Base-by-base conservation (phyloP, 2,113 vertebrate species). In the Epinephelus moara region DNA sequence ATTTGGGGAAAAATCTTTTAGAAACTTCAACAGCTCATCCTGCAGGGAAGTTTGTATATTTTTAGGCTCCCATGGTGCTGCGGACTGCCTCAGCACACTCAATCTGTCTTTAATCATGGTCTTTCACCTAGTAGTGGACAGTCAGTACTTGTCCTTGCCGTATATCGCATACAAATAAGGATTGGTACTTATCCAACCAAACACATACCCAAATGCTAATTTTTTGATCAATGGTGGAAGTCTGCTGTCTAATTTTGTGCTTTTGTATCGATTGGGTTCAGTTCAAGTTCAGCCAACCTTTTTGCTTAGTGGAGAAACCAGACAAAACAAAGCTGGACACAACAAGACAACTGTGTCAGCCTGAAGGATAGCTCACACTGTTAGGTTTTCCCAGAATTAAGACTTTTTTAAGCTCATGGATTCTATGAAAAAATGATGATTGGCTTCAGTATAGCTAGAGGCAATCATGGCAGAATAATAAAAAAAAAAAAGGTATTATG, bases 121-220 rank as follows among this genome's bases (percentile, higher is more conserved):
- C 1, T 57, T 21, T n/a, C 21, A 57, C 8, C 42, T 45, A 40
- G 6, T 52, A n/a, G 40, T 18, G 5, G 30, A 19, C 19, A 25
- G 1, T 18, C 10, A 1, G 5, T 47, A 53, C 14, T 25, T 50
- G 3, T 49, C 45, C 10, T 45, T 33, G 13, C 40, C 4, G 40
- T 62, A 57, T 2, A n/a, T 27, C 12, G n/a, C 42, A 70, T 40
- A 69, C 25, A 63, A 50, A 85, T 23, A 59, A n/a, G 25, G 10
- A 25, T 2, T 15, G 2, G 33, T 68, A 37, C 42, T 73, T 52
- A 27, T 69, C 6, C 33, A 40, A 18, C 11, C 47, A 23, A 12
- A 33, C 13, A 33, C 17, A 3, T 53, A 61, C 9, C 8, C 30
- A 37, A 19, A 59, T 37, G 50, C 21, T 45, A 19, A 73, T 62